Conservation (phyloP, 2,113 vertebrate genomes). For the Hydropotes inermis region DNA sequence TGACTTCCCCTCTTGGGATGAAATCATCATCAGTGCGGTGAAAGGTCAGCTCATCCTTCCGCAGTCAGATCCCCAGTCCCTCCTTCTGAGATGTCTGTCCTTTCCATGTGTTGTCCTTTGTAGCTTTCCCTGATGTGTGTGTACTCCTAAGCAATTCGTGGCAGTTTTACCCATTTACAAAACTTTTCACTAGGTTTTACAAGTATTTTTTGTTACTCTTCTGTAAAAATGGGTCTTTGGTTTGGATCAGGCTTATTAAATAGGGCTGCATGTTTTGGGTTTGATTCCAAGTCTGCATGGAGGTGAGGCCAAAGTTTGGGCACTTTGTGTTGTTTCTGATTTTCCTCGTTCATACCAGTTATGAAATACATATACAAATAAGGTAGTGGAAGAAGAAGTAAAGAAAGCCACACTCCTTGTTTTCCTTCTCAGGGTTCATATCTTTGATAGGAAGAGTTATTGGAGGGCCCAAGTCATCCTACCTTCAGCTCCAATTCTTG, state of each 20-base stretch:
- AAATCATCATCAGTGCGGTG: background rate
- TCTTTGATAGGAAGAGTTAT: background rate
- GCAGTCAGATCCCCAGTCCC: rapidly evolving
- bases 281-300: background rate
- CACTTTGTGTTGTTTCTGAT: background rate
- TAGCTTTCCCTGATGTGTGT: background rate
- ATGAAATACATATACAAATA: background rate
- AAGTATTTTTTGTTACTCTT: background rate
- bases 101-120: background rate
- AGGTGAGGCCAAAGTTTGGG: background rate
- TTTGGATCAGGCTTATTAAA: background rate
- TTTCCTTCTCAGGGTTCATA: background rate
- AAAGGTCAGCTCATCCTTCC: background rate
- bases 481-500: background rate
- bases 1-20: background rate
- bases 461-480: background rate
- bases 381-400: background rate
- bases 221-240: background rate
- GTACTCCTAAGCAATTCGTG: background rate
- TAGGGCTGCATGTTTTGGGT: background rate
- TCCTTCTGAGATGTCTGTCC: background rate
- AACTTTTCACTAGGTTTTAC: background rate
- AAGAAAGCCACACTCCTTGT: background rate
- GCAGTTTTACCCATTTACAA: background rate
- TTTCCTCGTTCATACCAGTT: background rate